Conservation (phyloP, 2,888 invertebrate species). For the Ornithoptera priamus region DNA sequence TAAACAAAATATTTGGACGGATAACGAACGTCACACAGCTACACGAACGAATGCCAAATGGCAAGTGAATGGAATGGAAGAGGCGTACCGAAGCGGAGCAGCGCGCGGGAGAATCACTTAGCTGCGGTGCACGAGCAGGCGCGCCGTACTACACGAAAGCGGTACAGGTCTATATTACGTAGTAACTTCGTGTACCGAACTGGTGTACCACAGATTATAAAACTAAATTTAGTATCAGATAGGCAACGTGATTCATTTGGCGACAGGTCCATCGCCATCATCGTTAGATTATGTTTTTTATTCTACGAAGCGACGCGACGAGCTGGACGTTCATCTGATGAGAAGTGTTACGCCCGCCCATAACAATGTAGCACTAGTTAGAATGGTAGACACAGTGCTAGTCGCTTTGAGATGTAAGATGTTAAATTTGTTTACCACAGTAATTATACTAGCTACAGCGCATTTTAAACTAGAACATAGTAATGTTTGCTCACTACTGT, state of each 20-base stretch:
- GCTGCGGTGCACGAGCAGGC: constrained; percentile 15
- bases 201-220: constrained; percentile 16
- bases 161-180: constrained; percentile 17
- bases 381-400: too few species aligned
- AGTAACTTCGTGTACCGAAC: constrained; percentile 7
- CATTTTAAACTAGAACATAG: too few species aligned
- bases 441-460: too few species aligned
- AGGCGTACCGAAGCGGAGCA: constrained; percentile 25
- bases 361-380: too few species aligned
- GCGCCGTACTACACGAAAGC: constrained; percentile 28
- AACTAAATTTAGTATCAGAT: constrained; percentile 2
- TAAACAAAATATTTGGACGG: constrained; percentile 39
- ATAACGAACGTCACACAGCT: constrained; percentile 18
- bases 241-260: neutral
- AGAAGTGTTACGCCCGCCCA: too few species aligned
- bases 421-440: too few species aligned
- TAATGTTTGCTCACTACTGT: too few species aligned
- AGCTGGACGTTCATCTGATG: too few species aligned
- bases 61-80: constrained; percentile 30
- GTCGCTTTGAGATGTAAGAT: too few species aligned
- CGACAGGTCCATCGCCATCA: too few species aligned
- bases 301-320: too few species aligned
- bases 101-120: constrained; percentile 26
- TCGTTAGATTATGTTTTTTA: too few species aligned
- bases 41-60: constrained; percentile 24